Base-by-base conservation (phyloP, 1,140 invertebrate species). In the Lordiphosa clarofinis region DNA sequence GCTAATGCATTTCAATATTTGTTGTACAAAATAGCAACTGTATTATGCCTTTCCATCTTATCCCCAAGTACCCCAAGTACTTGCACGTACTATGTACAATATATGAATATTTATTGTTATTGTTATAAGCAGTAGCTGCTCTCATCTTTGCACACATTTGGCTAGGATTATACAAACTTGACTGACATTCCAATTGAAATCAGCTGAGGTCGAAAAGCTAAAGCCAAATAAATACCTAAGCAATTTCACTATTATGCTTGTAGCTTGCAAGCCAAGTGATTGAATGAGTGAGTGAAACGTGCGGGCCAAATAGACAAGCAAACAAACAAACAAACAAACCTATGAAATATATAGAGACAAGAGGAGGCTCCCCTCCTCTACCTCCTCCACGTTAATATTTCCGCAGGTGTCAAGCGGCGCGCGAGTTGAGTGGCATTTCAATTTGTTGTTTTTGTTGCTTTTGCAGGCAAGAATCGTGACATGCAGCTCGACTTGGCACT, bases 401-500 rank as follows among this genome's bases (percentile, higher is more conserved):
- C 76, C 78, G 76, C 76, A 81, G 76, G 76, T 81, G 76, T 81
- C 66, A 65, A 37, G 64, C 64, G 50, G 37, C 60, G 66, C 65
- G 49, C 65, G 66, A 69, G 49, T 70, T 62, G 78, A 81, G 76
- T 81, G 76, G 76, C 76, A 81, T 81, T 81, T 81, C 72, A 64
- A 72, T 64, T 72, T 56, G 66, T 70, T 82, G 56, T 81, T 76
- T 66, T 47, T 78, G 49, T 19, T 49, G 56, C 6, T 56, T 40
- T 35, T 44, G 55, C 48, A 67, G 76, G 68, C 76, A 67, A 62
- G 72, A 84, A 81, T 81, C 76, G 76, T 81, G 76, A 81, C 76
- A 84, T 81, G 76, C 66, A 76, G 70, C 73, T 84, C 61, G 76
- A 82, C 76, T 81, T 79, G 74, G 52, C 65, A 74, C 75, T 79